A percentile compares a stretch with the other conserved stretches of the same genome.
These are phyloP conservation scores for Artibeus jamaicensis DNA, from an alignment of 2,797 vertebrate genomes.

Conservation along the genomic window DNA sequence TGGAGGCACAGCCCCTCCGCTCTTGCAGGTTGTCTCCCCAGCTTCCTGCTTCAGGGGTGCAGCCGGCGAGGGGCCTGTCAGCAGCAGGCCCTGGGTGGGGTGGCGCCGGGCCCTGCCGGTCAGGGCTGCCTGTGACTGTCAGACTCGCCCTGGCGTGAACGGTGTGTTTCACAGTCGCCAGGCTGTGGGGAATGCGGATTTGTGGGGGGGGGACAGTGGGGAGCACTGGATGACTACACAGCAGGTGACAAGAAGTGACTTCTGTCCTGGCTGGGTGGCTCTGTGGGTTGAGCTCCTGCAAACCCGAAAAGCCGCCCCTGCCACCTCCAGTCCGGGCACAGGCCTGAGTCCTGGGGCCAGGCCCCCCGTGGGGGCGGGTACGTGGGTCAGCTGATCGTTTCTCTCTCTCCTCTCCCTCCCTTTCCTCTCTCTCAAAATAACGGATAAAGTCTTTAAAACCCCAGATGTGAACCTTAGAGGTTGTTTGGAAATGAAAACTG, in stretches of 20 bases:
- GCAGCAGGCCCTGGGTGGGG: neutral
- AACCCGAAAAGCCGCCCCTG: too few species aligned
- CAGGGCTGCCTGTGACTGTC: neutral
- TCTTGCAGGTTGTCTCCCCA: too few species aligned
- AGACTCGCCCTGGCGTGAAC: neutral
- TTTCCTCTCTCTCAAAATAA: too few species aligned
- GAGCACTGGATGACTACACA: neutral
- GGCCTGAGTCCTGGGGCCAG: too few species aligned
- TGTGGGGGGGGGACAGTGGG: too few species aligned
- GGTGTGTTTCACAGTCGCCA: neutral
- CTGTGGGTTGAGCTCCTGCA: too few species aligned
- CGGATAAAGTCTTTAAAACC: too few species aligned
- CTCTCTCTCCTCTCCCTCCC: too few species aligned
- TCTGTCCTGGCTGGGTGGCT: too few species aligned
- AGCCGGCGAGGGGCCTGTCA: neutral
- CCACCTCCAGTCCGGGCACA: too few species aligned
- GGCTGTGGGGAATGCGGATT: rapidly evolving
- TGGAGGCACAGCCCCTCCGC: neutral
- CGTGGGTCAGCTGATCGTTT: too few species aligned
- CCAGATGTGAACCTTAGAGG: neutral
- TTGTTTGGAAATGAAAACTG: neutral
- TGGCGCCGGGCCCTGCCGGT: rapidly evolving
- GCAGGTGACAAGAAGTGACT: neutral
- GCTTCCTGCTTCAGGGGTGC: neutral
- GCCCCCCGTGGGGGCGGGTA: too few species aligned